These are phyloP conservation scores for Capromys pilorides DNA, from an alignment of 2,797 vertebrate genomes.

Conservation along the genomic window DNA sequence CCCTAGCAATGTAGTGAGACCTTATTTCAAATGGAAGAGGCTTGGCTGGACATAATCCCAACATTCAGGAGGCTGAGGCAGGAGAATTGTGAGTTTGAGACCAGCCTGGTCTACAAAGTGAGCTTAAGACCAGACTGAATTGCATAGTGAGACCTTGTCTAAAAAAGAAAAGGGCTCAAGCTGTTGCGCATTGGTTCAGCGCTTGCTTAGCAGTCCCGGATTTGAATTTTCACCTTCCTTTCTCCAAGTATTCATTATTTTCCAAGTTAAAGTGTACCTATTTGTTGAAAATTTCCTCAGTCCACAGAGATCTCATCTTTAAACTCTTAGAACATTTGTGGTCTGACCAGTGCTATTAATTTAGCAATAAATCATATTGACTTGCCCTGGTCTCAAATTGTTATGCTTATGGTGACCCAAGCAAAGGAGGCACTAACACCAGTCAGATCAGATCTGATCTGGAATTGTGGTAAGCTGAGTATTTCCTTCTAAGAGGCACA, in stretches of 20 bases:
- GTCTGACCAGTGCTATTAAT: conserved; percentile 27
- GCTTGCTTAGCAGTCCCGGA: background rate
- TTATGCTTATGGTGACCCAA: conserved; percentile 45
- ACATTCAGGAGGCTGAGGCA: no score
- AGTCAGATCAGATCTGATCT: conserved; percentile 23
- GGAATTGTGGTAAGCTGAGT: conserved; percentile 49
- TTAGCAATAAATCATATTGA: conserved; percentile 1
- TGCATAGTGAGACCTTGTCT: background rate
- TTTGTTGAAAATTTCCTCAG: conserved; percentile 29
- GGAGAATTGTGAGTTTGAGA: no score
- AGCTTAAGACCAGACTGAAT: no score
- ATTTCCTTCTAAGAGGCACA: conserved; percentile 56
- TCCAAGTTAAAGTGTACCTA: conserved; percentile 1
- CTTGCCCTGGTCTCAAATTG: background rate
- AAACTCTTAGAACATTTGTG: conserved; percentile 26
- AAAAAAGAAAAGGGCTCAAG: background rate
- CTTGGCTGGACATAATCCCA: no score
- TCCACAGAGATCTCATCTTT: conserved; percentile 37
- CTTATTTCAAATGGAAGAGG: background rate
- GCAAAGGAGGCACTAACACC: background rate
- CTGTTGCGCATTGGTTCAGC: background rate
- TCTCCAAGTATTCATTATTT: background rate
- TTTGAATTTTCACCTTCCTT: background rate
- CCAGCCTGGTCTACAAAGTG: no score
- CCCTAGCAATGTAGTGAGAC: background rate